Evolutionary conservation across 2,888 invertebrate genomes (phyloP).

Genomic region (Drosophila neutralis): DNA sequence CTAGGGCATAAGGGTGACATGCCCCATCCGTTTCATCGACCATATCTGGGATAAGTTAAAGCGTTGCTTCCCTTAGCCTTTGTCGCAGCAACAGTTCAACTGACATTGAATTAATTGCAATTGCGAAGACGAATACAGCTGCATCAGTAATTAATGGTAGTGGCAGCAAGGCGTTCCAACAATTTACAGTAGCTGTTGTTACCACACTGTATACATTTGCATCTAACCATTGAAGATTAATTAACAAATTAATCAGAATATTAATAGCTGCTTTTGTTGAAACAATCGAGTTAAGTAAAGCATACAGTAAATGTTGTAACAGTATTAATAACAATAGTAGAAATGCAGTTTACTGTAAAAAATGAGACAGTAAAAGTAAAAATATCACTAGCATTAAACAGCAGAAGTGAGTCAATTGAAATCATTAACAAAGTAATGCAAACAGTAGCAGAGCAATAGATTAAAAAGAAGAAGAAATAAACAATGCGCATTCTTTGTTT

Average conservation of each 20-base stretch:
- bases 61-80: slow-evolving; percentile 40
- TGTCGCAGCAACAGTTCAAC: slow-evolving; percentile 64
- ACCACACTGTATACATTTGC: background rate
- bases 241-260: background rate
- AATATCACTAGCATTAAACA: background rate
- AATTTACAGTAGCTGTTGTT: slow-evolving; percentile 12
- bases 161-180: slow-evolving; percentile 36
- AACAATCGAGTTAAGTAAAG: background rate
- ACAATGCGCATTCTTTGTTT: too few relatives aligned
- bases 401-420: background rate
- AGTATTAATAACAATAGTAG: background rate
- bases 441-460: background rate
- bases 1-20: background rate
- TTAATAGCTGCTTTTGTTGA: background rate
- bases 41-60: slow-evolving; percentile 4
- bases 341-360: background rate
- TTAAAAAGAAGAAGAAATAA: too few relatives aligned
- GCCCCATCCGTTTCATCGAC: slow-evolving; percentile 3
- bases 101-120: slow-evolving; percentile 69
- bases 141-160: slow-evolving; percentile 1
- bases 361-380: background rate
- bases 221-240: background rate
- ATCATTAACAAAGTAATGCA: background rate
- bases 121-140: slow-evolving; percentile 31
- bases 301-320: background rate